These are phyloP conservation scores for Lacerta agilis DNA, from an alignment of 2,797 vertebrate genomes.

Conservation along the genomic window DNA sequence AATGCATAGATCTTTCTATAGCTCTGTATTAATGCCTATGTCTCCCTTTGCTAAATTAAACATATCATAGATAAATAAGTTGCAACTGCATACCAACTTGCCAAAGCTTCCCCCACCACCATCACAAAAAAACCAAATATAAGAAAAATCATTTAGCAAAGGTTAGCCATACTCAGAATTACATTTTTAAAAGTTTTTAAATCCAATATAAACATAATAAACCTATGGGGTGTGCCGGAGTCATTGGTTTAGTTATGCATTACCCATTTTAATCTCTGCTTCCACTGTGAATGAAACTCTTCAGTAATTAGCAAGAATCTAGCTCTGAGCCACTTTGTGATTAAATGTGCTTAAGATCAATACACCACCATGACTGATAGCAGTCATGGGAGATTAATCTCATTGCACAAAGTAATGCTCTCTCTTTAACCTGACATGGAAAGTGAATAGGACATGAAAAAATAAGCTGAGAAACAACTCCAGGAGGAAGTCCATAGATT, in stretches of 20 bases:
- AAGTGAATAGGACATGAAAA: slow-evolving; percentile 35
- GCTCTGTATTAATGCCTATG: not conserved
- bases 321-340: slow-evolving; percentile 79
- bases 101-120: slow-evolving; percentile 40
- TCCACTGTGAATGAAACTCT: slow-evolving; percentile 79
- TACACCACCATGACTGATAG: slow-evolving; percentile 83
- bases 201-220: slow-evolving; percentile 78
- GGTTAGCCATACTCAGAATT: slow-evolving; percentile 71
- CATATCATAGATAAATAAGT: slow-evolving; percentile 60
- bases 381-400: slow-evolving; percentile 78
- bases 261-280: slow-evolving; percentile 79
- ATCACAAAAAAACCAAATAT: slow-evolving; percentile 33
- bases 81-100: slow-evolving; percentile 61
- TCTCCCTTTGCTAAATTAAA: slow-evolving; percentile 49
- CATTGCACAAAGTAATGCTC: slow-evolving; percentile 75
- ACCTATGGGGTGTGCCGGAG: slow-evolving; percentile 62
- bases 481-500: slow-evolving; percentile 72
- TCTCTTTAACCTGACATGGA: slow-evolving; percentile 76
- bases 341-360: slow-evolving; percentile 84
- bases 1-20: not conserved
- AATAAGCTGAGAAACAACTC: slow-evolving; percentile 68
- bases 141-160: slow-evolving; percentile 72
- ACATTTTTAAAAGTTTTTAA: slow-evolving; percentile 75
- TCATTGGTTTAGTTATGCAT: slow-evolving; percentile 80
- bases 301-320: slow-evolving; percentile 82